Base-by-base conservation (phyloP, 2,888 invertebrate genomes). In the Cremastinae sp. region DNA sequence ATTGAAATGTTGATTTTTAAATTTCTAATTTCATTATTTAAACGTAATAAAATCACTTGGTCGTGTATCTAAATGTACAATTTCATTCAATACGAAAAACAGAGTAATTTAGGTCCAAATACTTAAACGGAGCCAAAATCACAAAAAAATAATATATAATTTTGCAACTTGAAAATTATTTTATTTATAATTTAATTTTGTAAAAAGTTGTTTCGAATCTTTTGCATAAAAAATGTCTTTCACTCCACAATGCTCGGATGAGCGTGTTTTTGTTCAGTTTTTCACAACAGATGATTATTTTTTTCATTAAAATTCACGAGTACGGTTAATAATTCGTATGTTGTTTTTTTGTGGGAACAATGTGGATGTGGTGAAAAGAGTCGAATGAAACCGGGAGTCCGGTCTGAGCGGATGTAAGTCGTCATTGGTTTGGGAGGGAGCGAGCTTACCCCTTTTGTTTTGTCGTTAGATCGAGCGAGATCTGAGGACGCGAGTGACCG, bases 401-500 rank as follows among this genome's bases (percentile, higher is more conserved):
- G 72, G 75, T 66, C 61, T 53, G 61, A 51, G 72, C 75, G 72
- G 75, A 75, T 72, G 75, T 75, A 72, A 59, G 22, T 37, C 56
- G 66, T 72, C 61, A 74, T 70, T 64, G 35, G 39, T 35, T 47
- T 22, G 28, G 55, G 64, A 75, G 72, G 66, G 66, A 71, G 53
- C 72, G 64, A 37, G 55, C 37, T 12, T 28, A 55, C 65, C 45
- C 55, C 35, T 45, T 72, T 45, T 45, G 66, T 47, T 68, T 56
- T 43, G 62, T 68, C 62, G 62, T 43, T 53, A 14, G 62, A 20
- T 16, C 49, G 55, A 14, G 12, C 37, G 62, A 39, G 69, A 58
- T 70, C 64, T 41, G 28, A 8, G 43, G 53, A 9, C 16, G 16
- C 28, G 4, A 18, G 35, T 28, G 51, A 43, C 51, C 65, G 16